Base-by-base conservation (phyloP, 1,140 invertebrate genomes). In the Caerostris extrusa region DNA sequence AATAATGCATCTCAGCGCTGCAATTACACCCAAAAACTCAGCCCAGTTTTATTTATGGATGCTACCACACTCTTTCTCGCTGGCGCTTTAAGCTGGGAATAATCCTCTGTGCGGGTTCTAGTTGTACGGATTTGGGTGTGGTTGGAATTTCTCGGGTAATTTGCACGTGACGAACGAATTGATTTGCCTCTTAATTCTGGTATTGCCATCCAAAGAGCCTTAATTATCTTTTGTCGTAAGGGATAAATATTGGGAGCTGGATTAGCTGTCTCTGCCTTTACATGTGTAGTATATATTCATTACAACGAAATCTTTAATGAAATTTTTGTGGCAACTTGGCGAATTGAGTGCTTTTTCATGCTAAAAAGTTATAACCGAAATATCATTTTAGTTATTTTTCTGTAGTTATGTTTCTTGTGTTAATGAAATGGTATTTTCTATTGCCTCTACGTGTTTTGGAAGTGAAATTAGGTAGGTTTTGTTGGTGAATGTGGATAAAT, bases 21-120 rank as follows among this genome's bases (percentile, higher is more conserved):
- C 88, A 90, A 90, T 90, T 90, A 90, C 88, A 71, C n/a, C 64
- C 50, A 90, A 90, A 69, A 90, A 90, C 88, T 77, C 34, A 53
- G 88, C 58, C 58, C 86, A n/a, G 86, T 61, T 71, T 90, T 90
- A 90, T 90, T 90, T 90, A 90, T 90, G 88, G 67, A 90, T 90
- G 19, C 88, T 10, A 67, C 12, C 55, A 85, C 19, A 10, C 82
- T 85, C 82, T 85, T 34, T 53, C 82, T 83, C 34, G 17, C 82
- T n/a, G 82, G 69, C 50, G 19, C 34, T 34, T 58, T 19, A 7
- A 57, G 53, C 55, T 55, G 5, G n/a, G 17, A 83, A 77, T 77
- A 77, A 77, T 77, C 69, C 69, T 7, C 50, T 10, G n/a, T 50
- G 19, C 19, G 5, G 19, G 69, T 34, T 77, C 10, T 12, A 34